A percentile compares a stretch with the other conserved stretches of the same genome.
Evolutionary conservation across 2,888 invertebrate genomes (phyloP).

Genomic region (Cosmia trapezina): DNA sequence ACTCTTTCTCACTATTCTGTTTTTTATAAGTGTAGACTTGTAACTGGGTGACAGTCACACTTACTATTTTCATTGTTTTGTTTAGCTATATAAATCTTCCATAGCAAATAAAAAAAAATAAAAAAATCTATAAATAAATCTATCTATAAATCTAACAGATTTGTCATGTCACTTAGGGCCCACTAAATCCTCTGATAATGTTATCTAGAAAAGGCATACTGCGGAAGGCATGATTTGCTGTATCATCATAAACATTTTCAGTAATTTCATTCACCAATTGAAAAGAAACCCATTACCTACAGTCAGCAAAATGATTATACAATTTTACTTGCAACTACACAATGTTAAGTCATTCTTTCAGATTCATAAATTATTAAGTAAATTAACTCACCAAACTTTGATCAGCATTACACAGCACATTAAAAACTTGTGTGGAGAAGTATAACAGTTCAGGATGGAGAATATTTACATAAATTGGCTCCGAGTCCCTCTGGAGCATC

Average conservation of each 20-base stretch:
- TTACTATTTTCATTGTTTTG: too few species aligned
- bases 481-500: constrained; percentile 91
- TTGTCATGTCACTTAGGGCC: not conserved
- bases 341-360: constrained; percentile 9
- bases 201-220: not conserved
- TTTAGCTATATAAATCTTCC: too few species aligned
- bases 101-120: too few species aligned
- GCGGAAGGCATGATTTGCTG: not conserved
- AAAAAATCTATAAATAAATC: too few species aligned
- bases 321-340: not conserved
- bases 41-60: too few species aligned
- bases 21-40: too few species aligned
- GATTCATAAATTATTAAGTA: constrained; percentile 1
- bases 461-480: constrained; percentile 92
- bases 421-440: constrained; percentile 83
- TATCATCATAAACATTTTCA: not conserved
- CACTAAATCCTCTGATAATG: not conserved
- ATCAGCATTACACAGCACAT: constrained; percentile 76
- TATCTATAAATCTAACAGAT: too few species aligned
- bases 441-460: constrained; percentile 88
- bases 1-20: too few species aligned
- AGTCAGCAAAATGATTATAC: not conserved
- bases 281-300: not conserved
- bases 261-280: not conserved
- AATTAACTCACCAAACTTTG: constrained; percentile 79